Conservation (phyloP, 2,113 vertebrate species). For the Anser brachyrhynchus region DNA sequence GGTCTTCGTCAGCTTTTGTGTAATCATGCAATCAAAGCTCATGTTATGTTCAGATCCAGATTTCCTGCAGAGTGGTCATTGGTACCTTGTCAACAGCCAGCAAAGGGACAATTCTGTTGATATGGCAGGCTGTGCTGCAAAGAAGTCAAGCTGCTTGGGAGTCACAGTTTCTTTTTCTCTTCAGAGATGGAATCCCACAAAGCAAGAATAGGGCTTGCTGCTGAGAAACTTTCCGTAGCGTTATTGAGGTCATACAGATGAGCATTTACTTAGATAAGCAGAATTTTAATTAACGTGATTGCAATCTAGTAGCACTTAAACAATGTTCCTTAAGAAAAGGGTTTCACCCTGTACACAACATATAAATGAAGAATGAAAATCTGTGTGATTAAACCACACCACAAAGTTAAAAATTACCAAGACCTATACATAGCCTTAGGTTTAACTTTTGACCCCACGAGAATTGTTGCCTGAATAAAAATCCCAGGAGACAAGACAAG, state of each 20-base stretch:
- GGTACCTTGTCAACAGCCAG: not conserved
- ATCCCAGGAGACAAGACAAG: slow-evolving; percentile 10
- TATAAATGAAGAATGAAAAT: slow-evolving; percentile 36
- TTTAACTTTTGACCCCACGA: slow-evolving; percentile 47
- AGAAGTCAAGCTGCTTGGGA: not conserved
- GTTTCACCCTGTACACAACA: not conserved
- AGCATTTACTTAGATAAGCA: slow-evolving; percentile 24
- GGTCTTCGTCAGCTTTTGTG: not conserved
- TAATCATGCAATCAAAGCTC: not conserved
- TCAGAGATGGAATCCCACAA: not conserved
- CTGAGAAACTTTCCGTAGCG: slow-evolving; percentile 18
- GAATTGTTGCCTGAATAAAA: slow-evolving; percentile 22
- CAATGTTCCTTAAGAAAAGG: slow-evolving; percentile 9
- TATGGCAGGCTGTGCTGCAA: not conserved
- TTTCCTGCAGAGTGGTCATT: not conserved
- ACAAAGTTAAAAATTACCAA: slow-evolving; percentile 53
- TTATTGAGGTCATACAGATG: slow-evolving; percentile 6
- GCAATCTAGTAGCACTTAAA: slow-evolving; percentile 31
- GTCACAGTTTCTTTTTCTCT: not conserved
- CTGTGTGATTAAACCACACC: slow-evolving; percentile 33
- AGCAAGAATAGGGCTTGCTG: not conserved
- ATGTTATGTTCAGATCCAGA: not conserved
- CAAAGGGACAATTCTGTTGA: too few species aligned
- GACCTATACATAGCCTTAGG: slow-evolving; percentile 32
- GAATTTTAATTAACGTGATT: slow-evolving; percentile 57